Base-by-base conservation (phyloP, 2,113 vertebrate genomes). In the Naja naja region DNA sequence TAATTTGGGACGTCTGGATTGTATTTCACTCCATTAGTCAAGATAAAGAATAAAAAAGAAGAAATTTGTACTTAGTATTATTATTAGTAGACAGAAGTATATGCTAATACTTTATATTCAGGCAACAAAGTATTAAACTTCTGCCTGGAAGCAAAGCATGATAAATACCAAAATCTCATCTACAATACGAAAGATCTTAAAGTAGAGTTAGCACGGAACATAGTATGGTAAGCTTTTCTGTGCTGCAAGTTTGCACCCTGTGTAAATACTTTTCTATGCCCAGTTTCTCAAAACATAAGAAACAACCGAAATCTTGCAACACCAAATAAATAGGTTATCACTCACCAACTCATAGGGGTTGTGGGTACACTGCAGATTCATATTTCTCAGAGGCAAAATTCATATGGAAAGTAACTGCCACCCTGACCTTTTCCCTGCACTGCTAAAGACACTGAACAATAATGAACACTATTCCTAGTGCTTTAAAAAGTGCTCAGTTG, bases 401-500 rank as follows among this genome's bases (percentile, higher is more conserved):
- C 96, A 88, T 74, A 94, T 0, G 91, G 96, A 95, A 97, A 97
- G 93, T 11, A 90, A 94, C 96, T 2, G 94, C 96, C 87, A 94
- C 90, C 30, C 95, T 92, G 93, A 96, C 96, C 97, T 96, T 95
- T 93, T 87, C 93, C 91, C 55, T 93, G 96, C 93, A 91, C 90
- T 91, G 95, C 94, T 92, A 92, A 92, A 55, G 97, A 95, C 93
- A 93, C 34, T 49, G 95, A 94, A 96, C 96, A 97, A 97, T 97
- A 96, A 96, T 90, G 94, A 97, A 95, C 96, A 96, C 94, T 95
- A 97, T 94, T 94, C 93, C 85, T 64, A 87, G 93, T 23, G 95
- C 94, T 97, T 97, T 96, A 95, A 96, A 93, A 97, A 97, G 96
- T 90, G 95, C 93, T 93, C 23, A 81, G 98, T 98, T 97, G 60